Percentiles rank a stretch among this genome's conserved stretches.
These are phyloP conservation scores for Zygogramma bicolorata DNA, from an alignment of 2,888 invertebrate genomes.

Conservation along the genomic window DNA sequence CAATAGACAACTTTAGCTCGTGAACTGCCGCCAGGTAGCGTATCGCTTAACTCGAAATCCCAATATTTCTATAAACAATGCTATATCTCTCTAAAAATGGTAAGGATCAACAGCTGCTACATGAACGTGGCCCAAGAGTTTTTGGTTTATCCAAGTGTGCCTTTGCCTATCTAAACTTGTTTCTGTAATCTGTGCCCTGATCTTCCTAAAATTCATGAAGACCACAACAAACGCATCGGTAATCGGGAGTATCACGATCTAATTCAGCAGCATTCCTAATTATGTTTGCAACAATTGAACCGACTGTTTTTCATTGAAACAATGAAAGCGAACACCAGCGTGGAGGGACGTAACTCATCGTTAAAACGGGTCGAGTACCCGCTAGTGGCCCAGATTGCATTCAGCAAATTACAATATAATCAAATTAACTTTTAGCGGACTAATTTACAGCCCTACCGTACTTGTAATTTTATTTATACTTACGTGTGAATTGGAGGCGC, in stretches of 20 bases:
- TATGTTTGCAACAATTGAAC: conserved; percentile 28
- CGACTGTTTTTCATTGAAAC: conserved; percentile 32
- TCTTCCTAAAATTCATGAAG: no score
- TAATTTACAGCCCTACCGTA: conserved; percentile 49
- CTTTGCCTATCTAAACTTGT: no score
- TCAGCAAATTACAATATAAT: conserved; percentile 64
- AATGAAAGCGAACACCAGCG: conserved; percentile 31
- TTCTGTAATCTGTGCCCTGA: no score
- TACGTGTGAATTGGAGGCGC: conserved; percentile 52
- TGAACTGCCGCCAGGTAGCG: no score
- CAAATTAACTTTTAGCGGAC: conserved; percentile 62
- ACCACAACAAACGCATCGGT: no score
- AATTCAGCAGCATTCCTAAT: conserved; percentile 16
- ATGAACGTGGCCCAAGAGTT: no score
- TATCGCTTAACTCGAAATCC: no score
- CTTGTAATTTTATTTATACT: conserved; percentile 47
- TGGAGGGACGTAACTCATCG: conserved; percentile 40
- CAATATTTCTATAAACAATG: no score
- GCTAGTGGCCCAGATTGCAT: conserved; percentile 58
- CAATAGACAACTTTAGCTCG: no score
- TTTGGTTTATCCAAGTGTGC: no score
- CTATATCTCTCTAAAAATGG: no score
- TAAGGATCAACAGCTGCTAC: no score
- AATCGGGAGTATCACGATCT: conserved; percentile 18
- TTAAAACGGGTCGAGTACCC: conserved; percentile 38